Conservation (phyloP, 2,113 vertebrate genomes). For the Aphelocoma coerulescens region DNA sequence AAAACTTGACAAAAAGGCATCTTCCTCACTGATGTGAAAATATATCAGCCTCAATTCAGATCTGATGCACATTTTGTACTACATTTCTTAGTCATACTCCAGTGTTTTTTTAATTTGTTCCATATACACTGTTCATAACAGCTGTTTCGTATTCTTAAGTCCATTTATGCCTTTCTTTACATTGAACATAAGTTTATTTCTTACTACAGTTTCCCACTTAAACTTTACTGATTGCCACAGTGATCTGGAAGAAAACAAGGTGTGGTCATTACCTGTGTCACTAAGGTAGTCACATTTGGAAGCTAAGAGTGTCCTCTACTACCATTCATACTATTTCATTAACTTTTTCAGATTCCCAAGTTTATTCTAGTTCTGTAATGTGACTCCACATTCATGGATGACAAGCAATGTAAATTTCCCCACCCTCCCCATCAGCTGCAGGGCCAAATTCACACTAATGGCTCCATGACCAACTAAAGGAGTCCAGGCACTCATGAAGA, state of each 20-base stretch:
- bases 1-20: not conserved
- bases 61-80: not conserved
- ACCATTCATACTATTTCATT: not conserved
- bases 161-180: not conserved
- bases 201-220: not conserved
- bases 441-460: not conserved
- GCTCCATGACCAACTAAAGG: not conserved
- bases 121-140: not conserved
- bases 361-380: not conserved
- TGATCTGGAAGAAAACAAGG: not conserved
- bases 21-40: not conserved
- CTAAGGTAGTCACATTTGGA: not conserved
- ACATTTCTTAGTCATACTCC: not conserved
- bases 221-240: not conserved
- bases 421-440: not conserved
- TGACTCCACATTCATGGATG: not conserved
- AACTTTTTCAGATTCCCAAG: not conserved
- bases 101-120: not conserved
- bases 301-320: not conserved
- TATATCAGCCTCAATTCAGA: not conserved
- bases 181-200: not conserved
- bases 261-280: not conserved
- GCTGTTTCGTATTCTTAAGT: not conserved
- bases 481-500: not conserved
- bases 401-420: not conserved